Base-by-base conservation (phyloP, 2,113 vertebrate species). In the Apus apus region DNA sequence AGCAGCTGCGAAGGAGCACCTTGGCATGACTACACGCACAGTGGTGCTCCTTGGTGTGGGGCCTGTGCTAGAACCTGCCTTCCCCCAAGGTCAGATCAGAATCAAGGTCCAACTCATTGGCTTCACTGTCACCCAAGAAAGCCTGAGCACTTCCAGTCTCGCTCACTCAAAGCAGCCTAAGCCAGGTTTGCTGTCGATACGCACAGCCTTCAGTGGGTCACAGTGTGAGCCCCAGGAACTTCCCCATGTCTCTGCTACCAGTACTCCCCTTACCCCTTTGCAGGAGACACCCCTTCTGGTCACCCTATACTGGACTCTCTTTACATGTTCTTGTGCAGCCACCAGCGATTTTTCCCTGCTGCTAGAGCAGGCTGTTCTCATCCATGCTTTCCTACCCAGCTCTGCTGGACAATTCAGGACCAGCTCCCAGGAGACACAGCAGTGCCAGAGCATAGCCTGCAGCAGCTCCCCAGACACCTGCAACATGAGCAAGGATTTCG, bases 101-200 rank as follows among this genome's bases (percentile, higher is more conserved):
- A 73, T 0, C 1, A 1, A 91, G n/a, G 36, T 38, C 51, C 0
- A 0, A 12, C 6, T 26, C 56, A 53, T 36, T 32, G 70, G 23
- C 11, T 25, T 77, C 1, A 1, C 14, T 53, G 8, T 61, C 32
- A 30, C 5, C 60, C 7, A 29, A 79, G 38, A 34, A 60, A 82
- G 60, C 21, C 23, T 23, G 25, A 74, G n/a, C 3, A 6, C 68
- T 72, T 85, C 25, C 36, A 84, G 29, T 11, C 74, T 36, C 58
- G 26, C 19, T 51, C 5, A 0, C 34, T 66, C 10, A 57, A 61
- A 72, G 64, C 32, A 58, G 23, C 19, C 18, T 36, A 50, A 74
- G 48, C 21, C 43, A 58, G 32, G 38, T 76, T 56, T 53, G 38
- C 19, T 10, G 46, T 9, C 27, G 53, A 36, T 58, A 62, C 91